A percentile compares a stretch with the other conserved stretches of the same genome.
These are phyloP conservation scores for Lasioglossum pauxillum DNA, from an alignment of 2,888 invertebrate species.

Conservation along the genomic window DNA sequence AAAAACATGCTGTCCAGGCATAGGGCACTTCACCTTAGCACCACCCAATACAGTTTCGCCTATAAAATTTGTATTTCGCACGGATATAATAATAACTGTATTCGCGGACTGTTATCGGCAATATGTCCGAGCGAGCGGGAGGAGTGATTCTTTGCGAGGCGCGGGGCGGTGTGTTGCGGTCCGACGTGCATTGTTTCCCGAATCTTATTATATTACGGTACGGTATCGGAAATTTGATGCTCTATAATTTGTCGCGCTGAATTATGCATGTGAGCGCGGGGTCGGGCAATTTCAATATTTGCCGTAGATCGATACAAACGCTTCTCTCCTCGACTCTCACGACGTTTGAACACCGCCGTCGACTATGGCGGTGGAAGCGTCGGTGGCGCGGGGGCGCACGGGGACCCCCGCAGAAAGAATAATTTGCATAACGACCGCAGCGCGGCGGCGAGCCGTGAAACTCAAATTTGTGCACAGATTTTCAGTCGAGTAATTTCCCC, in stretches of 20 bases:
- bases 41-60: too few relatives aligned
- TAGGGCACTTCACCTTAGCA: too few relatives aligned
- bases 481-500: slow-evolving; percentile 6
- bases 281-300: slow-evolving; percentile 55
- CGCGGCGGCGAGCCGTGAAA: not conserved
- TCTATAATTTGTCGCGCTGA: slow-evolving; percentile 56
- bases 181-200: slow-evolving; percentile 28
- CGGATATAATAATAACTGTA: not conserved
- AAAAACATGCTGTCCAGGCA: too few relatives aligned
- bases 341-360: slow-evolving; percentile 21
- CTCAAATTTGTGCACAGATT: slow-evolving; percentile 10
- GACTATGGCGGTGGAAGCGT: not conserved
- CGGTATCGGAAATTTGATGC: slow-evolving; percentile 42
- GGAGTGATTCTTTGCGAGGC: not conserved
- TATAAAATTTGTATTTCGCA: not conserved
- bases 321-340: slow-evolving; percentile 29
- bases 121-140: not conserved
- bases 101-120: not conserved
- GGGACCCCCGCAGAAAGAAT: not conserved
- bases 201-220: slow-evolving; percentile 28
- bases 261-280: slow-evolving; percentile 56
- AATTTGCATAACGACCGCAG: slow-evolving; percentile 47
- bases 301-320: slow-evolving; percentile 42
- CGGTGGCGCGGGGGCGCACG: not conserved
- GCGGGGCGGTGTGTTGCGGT: not conserved